These are phyloP conservation scores for Hermatobates lingyangjiaoensis DNA, from an alignment of 1,140 invertebrate species.

Conservation along the genomic window DNA sequence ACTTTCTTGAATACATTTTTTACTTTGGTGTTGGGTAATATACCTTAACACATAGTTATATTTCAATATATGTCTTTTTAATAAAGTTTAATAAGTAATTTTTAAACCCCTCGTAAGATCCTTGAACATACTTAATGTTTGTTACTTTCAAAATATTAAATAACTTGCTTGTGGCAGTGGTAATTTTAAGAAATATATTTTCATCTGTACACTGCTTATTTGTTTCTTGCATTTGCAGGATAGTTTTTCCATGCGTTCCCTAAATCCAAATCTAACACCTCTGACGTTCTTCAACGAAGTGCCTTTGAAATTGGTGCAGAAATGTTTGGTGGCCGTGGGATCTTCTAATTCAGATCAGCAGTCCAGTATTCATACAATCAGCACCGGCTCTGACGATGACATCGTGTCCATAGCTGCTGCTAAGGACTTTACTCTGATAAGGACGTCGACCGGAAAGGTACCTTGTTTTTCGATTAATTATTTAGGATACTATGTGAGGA, in stretches of 20 bases:
- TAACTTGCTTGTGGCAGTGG: too few species aligned
- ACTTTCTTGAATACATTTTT: too few species aligned
- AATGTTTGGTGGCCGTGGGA: slow-evolving; percentile 58
- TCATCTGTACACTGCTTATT: not conserved
- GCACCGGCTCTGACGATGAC: slow-evolving; percentile 46
- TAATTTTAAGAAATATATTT: too few species aligned
- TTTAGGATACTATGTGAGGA: too few species aligned
- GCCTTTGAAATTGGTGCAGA: slow-evolving; percentile 56
- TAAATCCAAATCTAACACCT: slow-evolving; percentile 43
- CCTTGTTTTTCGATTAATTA: slow-evolving; percentile 5
- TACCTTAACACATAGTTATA: too few species aligned
- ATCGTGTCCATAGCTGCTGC: slow-evolving; percentile 43
- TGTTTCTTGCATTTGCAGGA: slow-evolving; percentile 42
- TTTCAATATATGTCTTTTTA: too few species aligned
- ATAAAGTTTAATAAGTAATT: too few species aligned
- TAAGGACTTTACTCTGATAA: slow-evolving; percentile 68
- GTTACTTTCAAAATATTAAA: too few species aligned
- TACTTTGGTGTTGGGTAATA: too few species aligned
- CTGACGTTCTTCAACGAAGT: slow-evolving; percentile 40
- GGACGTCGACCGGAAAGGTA: slow-evolving; percentile 58
- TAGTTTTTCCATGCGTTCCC: slow-evolving; percentile 58
- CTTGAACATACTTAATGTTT: too few species aligned
- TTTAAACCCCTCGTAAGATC: too few species aligned
- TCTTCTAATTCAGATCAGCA: slow-evolving; percentile 49
- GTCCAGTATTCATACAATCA: slow-evolving; percentile 26